A percentile compares a stretch with the other conserved stretches of the same genome.
Evolutionary conservation across 2,797 vertebrate genomes (phyloP).

Genomic region (Scolopax bukidnonensis): DNA sequence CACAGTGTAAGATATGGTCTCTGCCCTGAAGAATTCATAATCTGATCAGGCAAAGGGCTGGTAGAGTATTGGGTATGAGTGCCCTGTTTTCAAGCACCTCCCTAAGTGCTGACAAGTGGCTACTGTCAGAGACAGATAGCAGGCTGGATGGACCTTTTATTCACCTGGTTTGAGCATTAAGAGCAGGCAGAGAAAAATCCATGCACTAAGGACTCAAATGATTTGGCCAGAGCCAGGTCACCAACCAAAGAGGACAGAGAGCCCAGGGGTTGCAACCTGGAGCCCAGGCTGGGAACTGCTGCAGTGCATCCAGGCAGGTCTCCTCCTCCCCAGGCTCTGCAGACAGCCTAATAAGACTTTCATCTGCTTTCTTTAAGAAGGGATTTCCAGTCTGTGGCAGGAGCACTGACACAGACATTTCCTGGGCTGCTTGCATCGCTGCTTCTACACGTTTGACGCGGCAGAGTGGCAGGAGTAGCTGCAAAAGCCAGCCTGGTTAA

Average conservation of each 20-base stretch:
- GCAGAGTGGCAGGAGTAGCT: neutral
- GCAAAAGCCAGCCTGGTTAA: neutral
- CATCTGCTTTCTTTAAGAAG: neutral
- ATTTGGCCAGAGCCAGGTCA: neutral
- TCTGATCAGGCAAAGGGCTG: neutral
- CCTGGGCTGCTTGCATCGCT: neutral
- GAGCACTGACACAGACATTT: neutral
- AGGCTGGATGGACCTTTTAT: neutral
- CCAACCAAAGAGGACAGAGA: neutral
- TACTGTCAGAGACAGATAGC: neutral
- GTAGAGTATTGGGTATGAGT: neutral
- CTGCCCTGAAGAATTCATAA: neutral
- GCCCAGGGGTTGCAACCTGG: neutral
- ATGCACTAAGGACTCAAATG: neutral
- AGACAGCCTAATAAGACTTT: neutral
- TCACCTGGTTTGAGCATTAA: neutral
- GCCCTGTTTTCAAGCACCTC: neutral
- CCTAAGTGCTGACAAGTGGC: neutral
- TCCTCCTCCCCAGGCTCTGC: neutral
- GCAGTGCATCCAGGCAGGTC: neutral
- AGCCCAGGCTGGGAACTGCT: neutral
- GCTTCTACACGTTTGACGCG: neutral
- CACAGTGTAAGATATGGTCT: neutral
- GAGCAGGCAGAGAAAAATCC: neutral
- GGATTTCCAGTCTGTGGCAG: neutral